phyloP scores from a whole-genome alignment of 2,888 invertebrate species.

The Cryptocephalus moraei region DNA sequence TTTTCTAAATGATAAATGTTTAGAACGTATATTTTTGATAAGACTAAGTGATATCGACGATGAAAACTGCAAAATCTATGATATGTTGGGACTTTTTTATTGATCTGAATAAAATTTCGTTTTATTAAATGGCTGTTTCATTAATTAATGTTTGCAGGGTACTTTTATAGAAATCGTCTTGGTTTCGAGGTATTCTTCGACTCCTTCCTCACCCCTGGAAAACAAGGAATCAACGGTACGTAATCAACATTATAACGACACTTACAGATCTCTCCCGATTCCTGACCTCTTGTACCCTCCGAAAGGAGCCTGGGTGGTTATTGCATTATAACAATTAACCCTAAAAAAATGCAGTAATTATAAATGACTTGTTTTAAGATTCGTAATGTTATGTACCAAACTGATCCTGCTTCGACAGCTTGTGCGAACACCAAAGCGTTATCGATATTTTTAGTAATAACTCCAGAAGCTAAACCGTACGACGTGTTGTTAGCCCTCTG shows the following conservation, averaged over 20 bases:
- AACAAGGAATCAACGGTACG: neutral
- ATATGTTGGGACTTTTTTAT: conserved; percentile 11
- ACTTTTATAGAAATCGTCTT: conserved; percentile 1
- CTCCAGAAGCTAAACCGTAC: conserved; percentile 75
- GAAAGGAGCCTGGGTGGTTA: conserved; percentile 69
- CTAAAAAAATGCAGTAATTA: conserved; percentile 33
- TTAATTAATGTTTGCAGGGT: neutral
- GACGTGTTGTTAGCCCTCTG: conserved; percentile 69
- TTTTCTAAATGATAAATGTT: conserved; percentile 1
- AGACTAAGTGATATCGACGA: conserved; percentile 5
- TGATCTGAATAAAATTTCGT: conserved; percentile 11
- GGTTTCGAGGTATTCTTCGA: neutral
- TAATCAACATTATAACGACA: neutral
- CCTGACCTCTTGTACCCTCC: conserved; percentile 85
- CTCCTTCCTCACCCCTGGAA: neutral
- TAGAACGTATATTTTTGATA: conserved; percentile 12
- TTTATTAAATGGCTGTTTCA: conserved; percentile 5
- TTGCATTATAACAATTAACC: conserved; percentile 65
- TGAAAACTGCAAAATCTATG: conserved; percentile 12
- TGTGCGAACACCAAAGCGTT: conserved; percentile 65
- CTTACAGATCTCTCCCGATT: conserved; percentile 67
- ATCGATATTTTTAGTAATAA: conserved; percentile 70
- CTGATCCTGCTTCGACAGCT: conserved; percentile 66
- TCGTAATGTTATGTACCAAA: conserved; percentile 53
- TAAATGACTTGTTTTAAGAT: neutral